Conservation (phyloP, 1,140 invertebrate genomes). For the Sycophaga agraensis region DNA sequence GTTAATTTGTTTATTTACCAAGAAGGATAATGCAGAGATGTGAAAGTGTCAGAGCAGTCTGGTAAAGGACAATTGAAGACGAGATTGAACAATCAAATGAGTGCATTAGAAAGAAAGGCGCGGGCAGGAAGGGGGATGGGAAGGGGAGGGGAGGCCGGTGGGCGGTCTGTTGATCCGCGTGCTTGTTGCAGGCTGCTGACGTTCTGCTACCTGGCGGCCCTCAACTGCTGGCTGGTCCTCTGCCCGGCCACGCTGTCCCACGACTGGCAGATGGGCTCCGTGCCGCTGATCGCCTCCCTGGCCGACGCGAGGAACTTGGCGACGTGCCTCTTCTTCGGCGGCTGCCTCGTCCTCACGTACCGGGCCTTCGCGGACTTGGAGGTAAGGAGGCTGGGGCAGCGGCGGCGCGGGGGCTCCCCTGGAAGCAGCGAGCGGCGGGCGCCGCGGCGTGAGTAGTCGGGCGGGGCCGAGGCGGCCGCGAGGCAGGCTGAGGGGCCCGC, state of each 20-base stretch:
- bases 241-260: constrained; percentile 77
- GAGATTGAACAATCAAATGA: background rate
- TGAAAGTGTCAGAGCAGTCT: too few relatives aligned
- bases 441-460: too few relatives aligned
- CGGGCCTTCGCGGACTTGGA: constrained; percentile 68
- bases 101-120: background rate
- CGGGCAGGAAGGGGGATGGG: background rate
- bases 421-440: too few relatives aligned
- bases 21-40: too few relatives aligned
- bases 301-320: constrained; percentile 72
- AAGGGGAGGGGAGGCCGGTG: too few relatives aligned
- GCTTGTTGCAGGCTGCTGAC: constrained; percentile 72
- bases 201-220: constrained; percentile 77
- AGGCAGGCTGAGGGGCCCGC: too few relatives aligned
- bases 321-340: constrained; percentile 68
- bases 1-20: too few relatives aligned
- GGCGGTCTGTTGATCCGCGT: too few relatives aligned
- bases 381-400: constrained; percentile 48
- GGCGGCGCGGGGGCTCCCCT: background rate
- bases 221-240: constrained; percentile 80
- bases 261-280: constrained; percentile 87
- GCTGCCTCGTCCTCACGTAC: constrained; percentile 63
- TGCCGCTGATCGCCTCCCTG: constrained; percentile 71
- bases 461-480: too few relatives aligned
- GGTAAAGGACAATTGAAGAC: too few relatives aligned